These are phyloP conservation scores for Drosophila barbarae DNA, from an alignment of 2,888 invertebrate genomes.

Conservation along the genomic window DNA sequence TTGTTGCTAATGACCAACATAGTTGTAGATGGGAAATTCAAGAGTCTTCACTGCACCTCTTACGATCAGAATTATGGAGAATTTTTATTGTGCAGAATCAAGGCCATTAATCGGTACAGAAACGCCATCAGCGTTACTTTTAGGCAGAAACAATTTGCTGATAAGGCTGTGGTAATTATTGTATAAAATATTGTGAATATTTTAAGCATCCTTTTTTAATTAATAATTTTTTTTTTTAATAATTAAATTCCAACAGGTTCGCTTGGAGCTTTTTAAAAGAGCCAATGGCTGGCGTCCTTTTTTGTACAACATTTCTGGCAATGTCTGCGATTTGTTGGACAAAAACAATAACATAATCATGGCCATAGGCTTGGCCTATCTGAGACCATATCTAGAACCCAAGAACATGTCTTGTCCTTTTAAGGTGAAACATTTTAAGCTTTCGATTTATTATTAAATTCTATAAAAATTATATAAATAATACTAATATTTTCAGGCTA, in stretches of 20 bases:
- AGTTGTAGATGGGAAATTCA: slow-evolving; percentile 7
- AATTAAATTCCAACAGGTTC: slow-evolving; percentile 14
- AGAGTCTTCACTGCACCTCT: slow-evolving; percentile 1
- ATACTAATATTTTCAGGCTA: neutral
- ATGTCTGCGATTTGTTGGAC: slow-evolving; percentile 6
- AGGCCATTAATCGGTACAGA: slow-evolving; percentile 10
- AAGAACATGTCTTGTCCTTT: neutral
- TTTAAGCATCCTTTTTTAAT: too few species aligned
- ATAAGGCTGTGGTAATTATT: neutral
- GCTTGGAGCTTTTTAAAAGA: slow-evolving; percentile 19
- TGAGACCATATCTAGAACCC: slow-evolving; percentile 4
- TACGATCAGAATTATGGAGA: neutral
- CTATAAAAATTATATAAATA: neutral
- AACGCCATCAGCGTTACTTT: slow-evolving; percentile 8
- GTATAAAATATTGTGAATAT: neutral
- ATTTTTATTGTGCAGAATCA: slow-evolving; percentile 2
- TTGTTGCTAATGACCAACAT: too few species aligned
- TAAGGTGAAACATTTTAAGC: neutral
- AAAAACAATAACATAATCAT: slow-evolving; percentile 1
- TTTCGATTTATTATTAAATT: neutral
- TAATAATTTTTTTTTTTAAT: neutral
- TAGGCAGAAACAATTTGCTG: neutral
- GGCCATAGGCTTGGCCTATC: slow-evolving; percentile 1
- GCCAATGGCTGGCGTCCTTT: slow-evolving; percentile 40
- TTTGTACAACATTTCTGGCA: slow-evolving; percentile 22